Percentiles rank a stretch among this genome's conserved stretches.
Evolutionary conservation across 2,888 invertebrate species (phyloP).

Genomic region (Atrina japonica): DNA sequence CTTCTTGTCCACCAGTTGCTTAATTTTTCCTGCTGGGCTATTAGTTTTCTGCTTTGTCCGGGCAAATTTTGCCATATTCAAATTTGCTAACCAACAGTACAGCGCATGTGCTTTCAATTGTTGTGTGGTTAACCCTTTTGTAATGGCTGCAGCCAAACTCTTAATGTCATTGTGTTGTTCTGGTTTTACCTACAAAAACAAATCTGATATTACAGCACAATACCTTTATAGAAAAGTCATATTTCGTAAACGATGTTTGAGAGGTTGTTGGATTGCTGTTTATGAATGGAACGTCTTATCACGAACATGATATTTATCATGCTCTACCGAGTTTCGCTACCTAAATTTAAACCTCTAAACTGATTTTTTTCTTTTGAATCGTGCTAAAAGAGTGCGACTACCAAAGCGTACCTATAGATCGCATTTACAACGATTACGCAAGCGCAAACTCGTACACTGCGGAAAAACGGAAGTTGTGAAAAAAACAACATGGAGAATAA

Average conservation of each 20-base stretch:
- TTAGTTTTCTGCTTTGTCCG: constrained; percentile 53
- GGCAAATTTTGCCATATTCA: constrained; percentile 57
- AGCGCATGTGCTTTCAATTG: constrained; percentile 67
- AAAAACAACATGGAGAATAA: too few relatives aligned
- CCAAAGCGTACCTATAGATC: too few relatives aligned
- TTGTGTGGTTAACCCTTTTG: constrained; percentile 59
- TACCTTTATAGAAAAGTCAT: neutral
- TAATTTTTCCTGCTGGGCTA: constrained; percentile 60
- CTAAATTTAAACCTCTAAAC: too few relatives aligned
- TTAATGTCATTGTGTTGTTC: constrained; percentile 64
- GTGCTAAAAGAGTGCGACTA: too few relatives aligned
- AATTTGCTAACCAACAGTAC: constrained; percentile 68
- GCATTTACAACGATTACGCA: too few relatives aligned
- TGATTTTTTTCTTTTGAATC: too few relatives aligned
- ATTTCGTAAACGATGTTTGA: too few relatives aligned
- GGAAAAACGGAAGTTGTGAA: neutral
- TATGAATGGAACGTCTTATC: too few relatives aligned
- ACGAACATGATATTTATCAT: too few relatives aligned
- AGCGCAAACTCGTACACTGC: neutral
- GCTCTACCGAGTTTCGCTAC: too few relatives aligned
- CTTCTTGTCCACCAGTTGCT: constrained; percentile 61
- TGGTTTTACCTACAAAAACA: constrained; percentile 59
- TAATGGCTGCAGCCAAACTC: constrained; percentile 65
- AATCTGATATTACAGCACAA: neutral
- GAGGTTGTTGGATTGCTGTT: too few relatives aligned